phyloP scores from a whole-genome alignment of 1,140 invertebrate genomes.

The Metaphire vulgaris region DNA sequence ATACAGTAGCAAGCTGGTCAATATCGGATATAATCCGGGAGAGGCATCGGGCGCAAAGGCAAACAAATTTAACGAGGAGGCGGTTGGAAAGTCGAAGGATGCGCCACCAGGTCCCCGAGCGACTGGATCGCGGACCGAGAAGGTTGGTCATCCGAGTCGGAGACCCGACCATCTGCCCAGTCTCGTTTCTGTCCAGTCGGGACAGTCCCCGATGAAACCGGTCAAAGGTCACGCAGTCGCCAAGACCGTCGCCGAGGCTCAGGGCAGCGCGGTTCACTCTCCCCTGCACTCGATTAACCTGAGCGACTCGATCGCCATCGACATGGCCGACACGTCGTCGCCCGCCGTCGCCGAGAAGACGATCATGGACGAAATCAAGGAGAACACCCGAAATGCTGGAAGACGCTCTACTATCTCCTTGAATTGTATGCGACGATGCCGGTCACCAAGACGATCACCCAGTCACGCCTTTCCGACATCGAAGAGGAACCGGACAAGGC shows the following conservation, averaged over 20 bases:
- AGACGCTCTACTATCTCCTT: slow-evolving; percentile 83
- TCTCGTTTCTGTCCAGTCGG: neutral
- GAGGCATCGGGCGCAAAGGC: neutral
- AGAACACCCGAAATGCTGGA: slow-evolving; percentile 78
- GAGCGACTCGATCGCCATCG: slow-evolving; percentile 49
- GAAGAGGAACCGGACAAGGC: slow-evolving; percentile 49
- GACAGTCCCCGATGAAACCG: neutral
- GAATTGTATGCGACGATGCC: slow-evolving; percentile 89
- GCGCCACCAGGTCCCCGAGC: neutral
- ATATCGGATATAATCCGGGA: neutral
- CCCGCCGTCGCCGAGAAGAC: slow-evolving; percentile 50
- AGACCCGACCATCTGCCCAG: neutral
- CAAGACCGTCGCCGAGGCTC: neutral
- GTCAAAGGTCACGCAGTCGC: neutral
- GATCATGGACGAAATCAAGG: slow-evolving; percentile 51
- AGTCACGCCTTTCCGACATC: slow-evolving; percentile 37
- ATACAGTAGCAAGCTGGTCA: neutral
- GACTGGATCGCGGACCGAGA: neutral
- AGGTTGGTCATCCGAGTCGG: neutral
- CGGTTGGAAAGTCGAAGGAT: neutral
- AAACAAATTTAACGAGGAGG: neutral
- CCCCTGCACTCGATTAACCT: neutral
- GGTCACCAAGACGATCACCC: slow-evolving; percentile 77
- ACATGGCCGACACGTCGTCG: slow-evolving; percentile 48
- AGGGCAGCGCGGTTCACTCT: neutral